Evolutionary conservation across 1,140 invertebrate species (phyloP).

Genomic region (Pogonus chalceus): DNA sequence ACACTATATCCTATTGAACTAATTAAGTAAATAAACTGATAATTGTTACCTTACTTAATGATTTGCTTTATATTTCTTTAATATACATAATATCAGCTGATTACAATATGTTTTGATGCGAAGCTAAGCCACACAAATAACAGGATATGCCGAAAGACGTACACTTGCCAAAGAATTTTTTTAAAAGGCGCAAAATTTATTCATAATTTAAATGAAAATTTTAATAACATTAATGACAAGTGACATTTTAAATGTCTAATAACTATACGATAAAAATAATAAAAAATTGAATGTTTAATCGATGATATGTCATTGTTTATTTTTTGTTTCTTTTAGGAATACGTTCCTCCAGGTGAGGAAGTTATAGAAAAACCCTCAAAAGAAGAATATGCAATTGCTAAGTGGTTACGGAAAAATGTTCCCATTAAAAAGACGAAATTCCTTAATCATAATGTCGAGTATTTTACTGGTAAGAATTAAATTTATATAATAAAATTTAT

Average conservation of each 20-base stretch:
- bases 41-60: not conserved
- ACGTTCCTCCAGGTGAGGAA: constrained; percentile 39
- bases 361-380: constrained; percentile 68
- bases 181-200: too few species aligned
- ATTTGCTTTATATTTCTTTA: not conserved
- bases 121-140: not conserved
- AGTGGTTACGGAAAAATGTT: constrained; percentile 87
- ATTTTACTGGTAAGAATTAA: constrained; percentile 74
- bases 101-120: not conserved
- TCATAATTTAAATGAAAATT: too few species aligned
- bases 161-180: too few species aligned
- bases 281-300: not conserved
- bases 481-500: not conserved
- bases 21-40: not conserved
- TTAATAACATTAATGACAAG: too few species aligned
- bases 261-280: too few species aligned
- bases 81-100: not conserved
- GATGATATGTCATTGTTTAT: too few species aligned
- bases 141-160: too few species aligned
- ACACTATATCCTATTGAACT: not conserved
- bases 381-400: constrained; percentile 86
- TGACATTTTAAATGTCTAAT: too few species aligned
- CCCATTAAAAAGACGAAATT: constrained; percentile 93
- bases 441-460: constrained; percentile 89
- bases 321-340: constrained; percentile 42